phyloP scores from a whole-genome alignment of 2,113 vertebrate species.

The Mus pahari region DNA sequence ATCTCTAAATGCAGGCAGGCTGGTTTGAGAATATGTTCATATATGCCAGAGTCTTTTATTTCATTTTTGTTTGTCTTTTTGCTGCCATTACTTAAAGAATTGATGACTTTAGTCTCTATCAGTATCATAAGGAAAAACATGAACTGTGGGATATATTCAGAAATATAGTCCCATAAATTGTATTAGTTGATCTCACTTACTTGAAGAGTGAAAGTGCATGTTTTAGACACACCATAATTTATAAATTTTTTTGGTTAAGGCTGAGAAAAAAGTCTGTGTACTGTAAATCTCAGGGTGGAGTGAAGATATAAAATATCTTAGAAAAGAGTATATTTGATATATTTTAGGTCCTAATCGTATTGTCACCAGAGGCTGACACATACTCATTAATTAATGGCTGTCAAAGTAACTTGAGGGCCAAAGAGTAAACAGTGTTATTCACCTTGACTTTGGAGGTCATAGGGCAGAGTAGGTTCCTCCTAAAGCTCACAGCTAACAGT shows the following conservation, averaged over 20 bases:
- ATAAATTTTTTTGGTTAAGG: background rate
- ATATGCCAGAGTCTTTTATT: background rate
- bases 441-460: background rate
- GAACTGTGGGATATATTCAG: background rate
- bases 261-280: background rate
- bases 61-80: background rate
- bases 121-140: background rate
- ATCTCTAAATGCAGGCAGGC: slow-evolving; percentile 7
- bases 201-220: background rate
- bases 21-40: background rate
- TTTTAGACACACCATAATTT: slow-evolving; percentile 9
- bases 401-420: background rate
- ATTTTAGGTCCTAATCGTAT: background rate
- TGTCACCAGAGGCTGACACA: background rate
- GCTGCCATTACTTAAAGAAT: slow-evolving; percentile 12
- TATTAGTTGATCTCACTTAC: slow-evolving; percentile 16
- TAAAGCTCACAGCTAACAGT: background rate
- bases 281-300: background rate
- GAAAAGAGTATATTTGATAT: background rate
- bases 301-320: background rate
- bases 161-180: slow-evolving; percentile 5
- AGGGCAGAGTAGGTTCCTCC: background rate
- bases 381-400: background rate
- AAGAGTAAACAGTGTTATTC: background rate
- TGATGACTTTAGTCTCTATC: background rate